A percentile compares a stretch with the other conserved stretches of the same genome.
These are phyloP conservation scores for Galago senegalensis DNA, from an alignment of 2,797 vertebrate species.

Conservation along the genomic window DNA sequence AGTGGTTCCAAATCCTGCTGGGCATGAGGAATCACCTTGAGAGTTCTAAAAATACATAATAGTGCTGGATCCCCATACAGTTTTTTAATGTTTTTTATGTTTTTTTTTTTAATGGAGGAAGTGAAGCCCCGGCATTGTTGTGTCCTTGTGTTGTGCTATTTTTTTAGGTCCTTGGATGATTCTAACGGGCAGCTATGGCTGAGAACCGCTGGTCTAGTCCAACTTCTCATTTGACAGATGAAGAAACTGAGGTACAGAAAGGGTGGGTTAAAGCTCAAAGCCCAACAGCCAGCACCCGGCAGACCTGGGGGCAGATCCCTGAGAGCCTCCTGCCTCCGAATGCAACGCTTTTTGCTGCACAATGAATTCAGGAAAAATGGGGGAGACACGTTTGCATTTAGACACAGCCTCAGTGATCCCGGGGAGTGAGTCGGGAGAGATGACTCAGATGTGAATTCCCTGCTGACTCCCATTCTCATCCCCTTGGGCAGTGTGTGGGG, in stretches of 20 bases:
- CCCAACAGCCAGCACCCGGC: neutral
- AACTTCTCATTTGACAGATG: neutral
- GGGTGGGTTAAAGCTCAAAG: neutral
- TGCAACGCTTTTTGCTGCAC: neutral
- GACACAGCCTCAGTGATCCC: constrained; percentile 23
- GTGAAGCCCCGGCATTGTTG: neutral
- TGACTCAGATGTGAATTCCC: constrained; percentile 81
- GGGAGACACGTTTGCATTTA: constrained; percentile 35
- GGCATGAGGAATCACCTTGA: neutral
- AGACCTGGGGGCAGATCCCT: neutral
- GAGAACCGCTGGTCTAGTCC: neutral
- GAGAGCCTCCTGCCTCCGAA: neutral
- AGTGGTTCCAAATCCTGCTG: neutral
- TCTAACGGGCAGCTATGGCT: neutral
- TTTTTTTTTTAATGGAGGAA: neutral
- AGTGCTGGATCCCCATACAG: neutral
- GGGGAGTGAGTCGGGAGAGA: constrained; percentile 61
- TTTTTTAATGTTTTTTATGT: neutral
- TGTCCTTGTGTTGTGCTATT: neutral
- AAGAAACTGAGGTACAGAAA: constrained; percentile 19
- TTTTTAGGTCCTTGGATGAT: neutral
- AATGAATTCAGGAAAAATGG: neutral
- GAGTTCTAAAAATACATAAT: neutral
- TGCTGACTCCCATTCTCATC: constrained; percentile 80
- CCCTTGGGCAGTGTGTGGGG: constrained; percentile 82